Conservation (phyloP, 2,888 invertebrate genomes). For the Drosophila setosimentum region DNA sequence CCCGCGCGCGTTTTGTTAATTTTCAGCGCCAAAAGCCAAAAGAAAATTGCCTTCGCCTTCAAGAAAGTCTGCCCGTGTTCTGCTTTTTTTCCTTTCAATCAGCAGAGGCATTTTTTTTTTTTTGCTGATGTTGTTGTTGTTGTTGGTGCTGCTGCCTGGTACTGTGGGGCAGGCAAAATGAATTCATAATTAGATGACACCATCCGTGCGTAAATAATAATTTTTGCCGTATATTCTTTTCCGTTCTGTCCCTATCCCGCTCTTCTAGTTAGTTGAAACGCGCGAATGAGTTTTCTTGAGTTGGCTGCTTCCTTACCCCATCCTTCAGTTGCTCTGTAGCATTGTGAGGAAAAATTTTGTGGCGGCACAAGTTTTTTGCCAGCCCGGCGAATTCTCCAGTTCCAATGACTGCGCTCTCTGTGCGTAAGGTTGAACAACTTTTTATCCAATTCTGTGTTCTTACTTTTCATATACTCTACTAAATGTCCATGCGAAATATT, state of each 20-base stretch:
- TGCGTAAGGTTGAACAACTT: slow-evolving; percentile 68
- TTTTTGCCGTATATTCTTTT: slow-evolving; percentile 58
- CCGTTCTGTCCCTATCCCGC: slow-evolving; percentile 15
- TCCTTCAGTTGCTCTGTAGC: slow-evolving; percentile 10
- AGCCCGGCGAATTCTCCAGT: slow-evolving; percentile 50
- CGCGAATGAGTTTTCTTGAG: slow-evolving; percentile 80
- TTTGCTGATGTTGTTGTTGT: slow-evolving; percentile 30
- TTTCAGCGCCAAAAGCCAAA: slow-evolving; percentile 63
- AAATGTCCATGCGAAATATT: background rate
- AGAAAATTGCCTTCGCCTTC: slow-evolving; percentile 63
- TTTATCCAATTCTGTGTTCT: slow-evolving; percentile 36
- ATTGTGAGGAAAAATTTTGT: slow-evolving; percentile 71
- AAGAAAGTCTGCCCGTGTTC: slow-evolving; percentile 40
- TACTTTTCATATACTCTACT: slow-evolving; percentile 28
- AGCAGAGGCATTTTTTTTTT: slow-evolving; percentile 53
- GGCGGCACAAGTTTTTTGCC: slow-evolving; percentile 69
- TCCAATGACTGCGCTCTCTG: slow-evolving; percentile 45
- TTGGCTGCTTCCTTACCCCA: slow-evolving; percentile 19
- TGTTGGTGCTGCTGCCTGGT: slow-evolving; percentile 39
- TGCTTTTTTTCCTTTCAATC: slow-evolving; percentile 11
- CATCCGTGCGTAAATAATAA: slow-evolving; percentile 85
- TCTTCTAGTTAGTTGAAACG: slow-evolving; percentile 77
- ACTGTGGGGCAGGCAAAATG: slow-evolving; percentile 69
- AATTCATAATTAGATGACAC: slow-evolving; percentile 86
- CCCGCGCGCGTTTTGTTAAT: slow-evolving; percentile 74